phyloP scores from a whole-genome alignment of 23 tunicate genomes.

The Phallusia fumigata region DNA sequence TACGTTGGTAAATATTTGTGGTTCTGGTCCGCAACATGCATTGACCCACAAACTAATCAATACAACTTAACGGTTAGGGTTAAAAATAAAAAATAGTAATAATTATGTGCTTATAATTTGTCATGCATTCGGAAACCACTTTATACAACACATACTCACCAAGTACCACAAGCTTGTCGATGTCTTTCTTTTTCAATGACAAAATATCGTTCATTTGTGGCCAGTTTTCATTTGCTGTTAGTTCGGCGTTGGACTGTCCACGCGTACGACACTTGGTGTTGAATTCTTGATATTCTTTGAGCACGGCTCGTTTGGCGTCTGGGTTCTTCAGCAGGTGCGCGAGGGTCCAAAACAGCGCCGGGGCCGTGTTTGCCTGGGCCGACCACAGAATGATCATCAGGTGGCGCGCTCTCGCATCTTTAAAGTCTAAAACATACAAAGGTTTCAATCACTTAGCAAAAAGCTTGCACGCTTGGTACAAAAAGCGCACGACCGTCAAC shows the following conservation, averaged over 20 bases:
- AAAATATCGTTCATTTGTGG: conserved; percentile 33
- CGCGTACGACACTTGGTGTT: background rate
- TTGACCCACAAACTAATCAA: no score
- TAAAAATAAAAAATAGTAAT: no score
- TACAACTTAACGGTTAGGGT: no score
- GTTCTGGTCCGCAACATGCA: no score
- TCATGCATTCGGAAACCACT: no score
- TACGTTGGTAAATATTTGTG: no score
- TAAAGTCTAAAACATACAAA: background rate
- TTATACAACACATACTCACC: conserved; percentile 33
- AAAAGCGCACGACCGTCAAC: no score
- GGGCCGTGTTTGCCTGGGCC: conserved; percentile 71
- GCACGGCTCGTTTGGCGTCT: conserved; percentile 17
- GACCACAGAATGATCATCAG: conserved; percentile 63
- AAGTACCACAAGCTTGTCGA: conserved; percentile 50
- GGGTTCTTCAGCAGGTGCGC: conserved; percentile 44
- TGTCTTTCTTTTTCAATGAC: conserved; percentile 27
- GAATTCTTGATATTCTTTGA: conserved; percentile 41
- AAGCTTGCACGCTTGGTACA: no score
- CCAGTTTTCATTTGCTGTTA: background rate
- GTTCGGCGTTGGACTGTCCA: background rate
- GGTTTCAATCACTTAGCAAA: no score
- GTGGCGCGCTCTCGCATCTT: conserved; percentile 41
- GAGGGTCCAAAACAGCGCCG: conserved; percentile 71
- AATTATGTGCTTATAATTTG: no score